Evolutionary conservation across 2,888 invertebrate genomes (phyloP), one percentile per base, ranked within the genome.

Genomic region (Malthinus flaveolus): DNA sequence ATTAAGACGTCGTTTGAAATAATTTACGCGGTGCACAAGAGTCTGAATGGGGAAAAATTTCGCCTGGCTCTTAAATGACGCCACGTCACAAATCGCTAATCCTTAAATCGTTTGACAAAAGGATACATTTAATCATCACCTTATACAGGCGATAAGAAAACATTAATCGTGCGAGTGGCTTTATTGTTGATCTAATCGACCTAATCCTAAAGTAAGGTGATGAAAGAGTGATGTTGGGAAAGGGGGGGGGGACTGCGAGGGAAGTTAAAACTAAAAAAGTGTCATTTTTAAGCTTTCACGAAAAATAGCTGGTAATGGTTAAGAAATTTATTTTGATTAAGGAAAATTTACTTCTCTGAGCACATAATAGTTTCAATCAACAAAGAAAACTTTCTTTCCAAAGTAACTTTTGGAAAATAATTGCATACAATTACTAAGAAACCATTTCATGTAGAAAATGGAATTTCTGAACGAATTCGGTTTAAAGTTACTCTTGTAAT

Each of bases 121-220:
- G 50, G 32, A 44, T 42, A 37, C 48, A 56, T 49, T 56, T 49
- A 56, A 45, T 49, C 49, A 50, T 32, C 45, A 49, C 35, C 32
- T 44, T 44, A n/a, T 36, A 36, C 49, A 46, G 32, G 32, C 37
- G 50, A 51, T 47, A 57, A 51, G 50, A 39, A 47, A 51, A 51
- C 33, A 57, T 51, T 57, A 57, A 50, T 57, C 51, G 51, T 47
- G 32, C 42, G 44, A 57, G 56, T 57, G 39, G 47, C 50, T 57
- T 51, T 51, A 57, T 57, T 57, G 56, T 57, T 51, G 51, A 15
- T 47, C 9, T 47, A 51, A 57, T 51, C 51, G 56, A 57, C 23
- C 5, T 57, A 51, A 51, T 44, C 13, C 32, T 31, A 45, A 56
- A n/a, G n/a, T n/a, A n/a, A n/a, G n/a, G n/a, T n/a, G n/a, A n/a